Evolutionary conservation across 2,113 vertebrate species (phyloP), one percentile per base, ranked within the genome.

Genomic region (rabbit (Oryctolagus cuniculus)): DNA sequence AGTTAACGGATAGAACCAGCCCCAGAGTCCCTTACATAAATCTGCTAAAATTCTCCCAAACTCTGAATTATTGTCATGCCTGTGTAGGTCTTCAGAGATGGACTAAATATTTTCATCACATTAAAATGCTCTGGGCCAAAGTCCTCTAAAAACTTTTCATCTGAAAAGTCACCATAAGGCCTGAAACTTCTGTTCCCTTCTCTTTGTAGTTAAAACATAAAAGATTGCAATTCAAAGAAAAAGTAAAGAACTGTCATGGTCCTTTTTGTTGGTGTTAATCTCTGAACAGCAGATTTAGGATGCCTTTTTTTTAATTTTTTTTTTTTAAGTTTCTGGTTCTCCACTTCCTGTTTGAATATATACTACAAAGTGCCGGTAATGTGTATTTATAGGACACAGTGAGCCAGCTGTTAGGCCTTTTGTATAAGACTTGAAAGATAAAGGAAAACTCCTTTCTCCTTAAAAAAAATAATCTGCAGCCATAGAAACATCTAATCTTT

Each of bases 321-420:
- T 31, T 86, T 96, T 38, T 70, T 38, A 82, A 90, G 74, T 97
- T 93, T 91, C 86, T 89, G 93, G 63, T 90, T 97, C 87, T 95
- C 91, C 38, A 92, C 92, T 95, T 97, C 91, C 92, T 95, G 84
- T 96, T 96, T 89, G 87, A 96, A 94, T 96, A 86, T 51, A n/a
- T 5, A 93, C 95, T 97, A 97, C 95, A 97, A 91, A 97, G 96
- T 34, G 13, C 78, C 34, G 53, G 16, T 34, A 44, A 95, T 93
- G 96, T 93, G 77, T 96, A 97, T 97, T 95, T 96, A 89, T 92
- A 96, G 97, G 92, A 70, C 91, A 84, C 94, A 97, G 95, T 84
- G 80, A 94, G 79, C 82, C 44, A 92, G 92, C 95, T 79, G 94
- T 87, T 87, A 38, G 73, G 86, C 2, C 87, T 93, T 98, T 95